Evolutionary conservation across 2,113 vertebrate species (phyloP).

Genomic region (Cyanoderma ruficeps): DNA sequence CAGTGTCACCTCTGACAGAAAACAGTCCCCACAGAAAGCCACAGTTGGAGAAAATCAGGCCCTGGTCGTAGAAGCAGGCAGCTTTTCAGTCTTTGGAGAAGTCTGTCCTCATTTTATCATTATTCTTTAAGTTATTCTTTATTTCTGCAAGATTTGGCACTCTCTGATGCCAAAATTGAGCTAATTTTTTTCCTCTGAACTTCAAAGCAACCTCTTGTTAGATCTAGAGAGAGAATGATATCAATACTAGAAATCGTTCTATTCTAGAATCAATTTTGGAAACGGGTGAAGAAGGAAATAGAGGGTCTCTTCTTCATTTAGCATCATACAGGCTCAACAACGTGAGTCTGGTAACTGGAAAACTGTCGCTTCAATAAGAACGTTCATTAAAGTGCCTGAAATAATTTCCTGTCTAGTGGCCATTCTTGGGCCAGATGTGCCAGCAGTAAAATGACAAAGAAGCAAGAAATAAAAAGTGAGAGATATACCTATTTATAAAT

Average conservation of each 20-base stretch:
- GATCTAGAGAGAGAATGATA: neutral
- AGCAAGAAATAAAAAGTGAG: neutral
- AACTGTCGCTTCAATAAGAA: neutral
- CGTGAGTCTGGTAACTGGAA: neutral
- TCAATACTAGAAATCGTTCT: neutral
- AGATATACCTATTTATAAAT: conserved; percentile 34
- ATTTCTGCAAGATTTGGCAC: neutral
- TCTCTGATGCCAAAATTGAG: neutral
- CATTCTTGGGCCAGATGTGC: neutral
- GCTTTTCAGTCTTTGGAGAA: neutral
- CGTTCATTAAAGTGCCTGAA: neutral
- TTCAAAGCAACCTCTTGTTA: neutral
- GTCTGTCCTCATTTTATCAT: neutral
- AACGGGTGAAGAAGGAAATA: conserved; percentile 9
- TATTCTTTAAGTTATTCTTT: neutral
- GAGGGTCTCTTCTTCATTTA: neutral
- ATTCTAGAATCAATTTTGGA: conserved; percentile 20
- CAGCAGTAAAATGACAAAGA: neutral
- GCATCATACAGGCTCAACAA: neutral
- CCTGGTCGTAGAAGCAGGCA: neutral
- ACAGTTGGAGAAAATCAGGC: neutral
- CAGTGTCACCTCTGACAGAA: neutral
- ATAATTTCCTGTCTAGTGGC: neutral
- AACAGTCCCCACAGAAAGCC: neutral
- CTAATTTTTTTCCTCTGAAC: neutral